Evolutionary conservation across 2,888 invertebrate species (phyloP), one percentile per base, ranked within the genome.

Genomic region (Microplitis manilae): DNA sequence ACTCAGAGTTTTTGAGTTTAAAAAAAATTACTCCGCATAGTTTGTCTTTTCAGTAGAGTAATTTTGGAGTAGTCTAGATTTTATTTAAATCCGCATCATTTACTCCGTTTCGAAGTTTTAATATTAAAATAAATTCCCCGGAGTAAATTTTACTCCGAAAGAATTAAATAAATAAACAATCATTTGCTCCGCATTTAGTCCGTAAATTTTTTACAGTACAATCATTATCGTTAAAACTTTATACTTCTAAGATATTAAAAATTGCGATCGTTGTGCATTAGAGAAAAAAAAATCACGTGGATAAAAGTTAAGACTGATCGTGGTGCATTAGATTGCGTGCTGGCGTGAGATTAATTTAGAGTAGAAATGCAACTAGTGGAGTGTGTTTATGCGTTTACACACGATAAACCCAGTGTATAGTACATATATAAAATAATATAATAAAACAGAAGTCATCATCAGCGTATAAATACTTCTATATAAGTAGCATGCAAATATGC

Each of bases 331-430:
- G 50, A 50, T 50, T 50, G 50, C 50, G 50, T 50, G 50, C 50
- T 50, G 13, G 50, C 50, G 8, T 50, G 50, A 50, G 50, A 50
- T 50, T 50, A 50, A 50, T 50, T 50, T 50, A 50, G 50, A 50
- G 50, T 50, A 50, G 50, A 50, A 50, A 50, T 50, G 50, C 50
- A 50, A 50, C 50, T 50, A 50, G 50, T 50, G 50, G 50, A 50
- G 50, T 50, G 50, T 50, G 50, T 50, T 50, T 50, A 50, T 50
- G 50, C 50, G 50, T 50, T 50, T 50, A 8, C 50, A 50, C 50
- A 50, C 50, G 50, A 50, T 50, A 50, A 50, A 50, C 8, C 6
- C 8, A 13, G 50, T 13, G 13, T 50, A 50, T 50, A 50, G 50
- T 50, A 13, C 0, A 50, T 50, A 50, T 50, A 50, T 50, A 50